A percentile compares a stretch with the other conserved stretches of the same genome.
phyloP scores from a whole-genome alignment of 2,113 vertebrate species.

The Chionomys nivalis region DNA sequence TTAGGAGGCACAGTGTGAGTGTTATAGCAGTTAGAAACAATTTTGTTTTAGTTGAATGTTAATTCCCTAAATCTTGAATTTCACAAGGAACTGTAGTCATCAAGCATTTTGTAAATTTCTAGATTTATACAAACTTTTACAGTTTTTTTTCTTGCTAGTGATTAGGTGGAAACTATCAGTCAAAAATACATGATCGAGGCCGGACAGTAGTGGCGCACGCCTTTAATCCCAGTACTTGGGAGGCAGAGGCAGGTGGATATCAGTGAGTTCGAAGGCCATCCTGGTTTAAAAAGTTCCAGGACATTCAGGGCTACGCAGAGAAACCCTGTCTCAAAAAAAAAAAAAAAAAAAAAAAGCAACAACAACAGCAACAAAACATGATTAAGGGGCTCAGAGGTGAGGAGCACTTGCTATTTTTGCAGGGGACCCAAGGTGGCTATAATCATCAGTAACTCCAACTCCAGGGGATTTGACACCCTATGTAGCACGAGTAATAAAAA shows the following conservation, averaged over 20 bases:
- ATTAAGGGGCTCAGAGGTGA: no score
- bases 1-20: neutral
- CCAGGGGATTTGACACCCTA: neutral
- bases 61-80: conserved; percentile 38
- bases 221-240: no score
- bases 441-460: no score
- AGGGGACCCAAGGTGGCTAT: neutral
- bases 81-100: conserved; percentile 25
- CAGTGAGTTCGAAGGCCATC: no score
- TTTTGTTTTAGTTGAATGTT: conserved; percentile 42
- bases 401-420: neutral
- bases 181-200: neutral
- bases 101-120: conserved; percentile 37
- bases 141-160: neutral
- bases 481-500: no score
- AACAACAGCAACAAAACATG: no score
- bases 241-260: no score
- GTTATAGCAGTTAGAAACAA: neutral
- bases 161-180: neutral
- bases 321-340: no score
- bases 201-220: no score
- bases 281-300: no score
- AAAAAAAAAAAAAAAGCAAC: no score
- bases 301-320: no score
- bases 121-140: conserved; percentile 28